Evolutionary conservation across 2,113 vertebrate genomes (phyloP).

Genomic region (Tetrao urogallus): DNA sequence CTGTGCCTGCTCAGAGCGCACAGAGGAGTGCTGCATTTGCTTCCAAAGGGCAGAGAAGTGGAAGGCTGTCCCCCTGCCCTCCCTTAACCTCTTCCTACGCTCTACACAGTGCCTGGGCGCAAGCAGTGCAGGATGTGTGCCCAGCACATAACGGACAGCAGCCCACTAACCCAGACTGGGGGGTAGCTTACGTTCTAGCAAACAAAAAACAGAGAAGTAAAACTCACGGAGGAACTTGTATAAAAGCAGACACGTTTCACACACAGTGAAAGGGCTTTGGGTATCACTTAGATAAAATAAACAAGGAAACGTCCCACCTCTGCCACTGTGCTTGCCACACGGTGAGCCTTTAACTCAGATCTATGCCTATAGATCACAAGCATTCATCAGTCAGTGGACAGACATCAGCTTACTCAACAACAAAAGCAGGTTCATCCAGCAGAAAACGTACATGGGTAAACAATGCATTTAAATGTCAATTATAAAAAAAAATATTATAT

Average conservation of each 20-base stretch:
- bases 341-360: neutral
- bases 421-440: neutral
- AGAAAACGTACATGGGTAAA: neutral
- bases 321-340: neutral
- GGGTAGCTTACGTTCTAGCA: no score
- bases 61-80: neutral
- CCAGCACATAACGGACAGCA: neutral
- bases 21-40: neutral
- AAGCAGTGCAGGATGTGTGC: neutral
- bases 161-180: neutral
- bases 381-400: neutral
- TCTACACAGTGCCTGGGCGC: neutral
- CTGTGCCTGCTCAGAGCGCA: accelerated
- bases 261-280: neutral
- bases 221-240: neutral
- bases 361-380: neutral
- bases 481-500: neutral
- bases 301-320: neutral
- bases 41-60: neutral
- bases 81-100: neutral
- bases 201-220: neutral
- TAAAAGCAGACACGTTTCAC: neutral
- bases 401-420: neutral
- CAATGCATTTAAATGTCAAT: neutral
- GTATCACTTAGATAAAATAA: neutral